These are phyloP conservation scores for human DNA, from an alignment of 2,113 vertebrate species.

Conservation along the genomic window DNA sequence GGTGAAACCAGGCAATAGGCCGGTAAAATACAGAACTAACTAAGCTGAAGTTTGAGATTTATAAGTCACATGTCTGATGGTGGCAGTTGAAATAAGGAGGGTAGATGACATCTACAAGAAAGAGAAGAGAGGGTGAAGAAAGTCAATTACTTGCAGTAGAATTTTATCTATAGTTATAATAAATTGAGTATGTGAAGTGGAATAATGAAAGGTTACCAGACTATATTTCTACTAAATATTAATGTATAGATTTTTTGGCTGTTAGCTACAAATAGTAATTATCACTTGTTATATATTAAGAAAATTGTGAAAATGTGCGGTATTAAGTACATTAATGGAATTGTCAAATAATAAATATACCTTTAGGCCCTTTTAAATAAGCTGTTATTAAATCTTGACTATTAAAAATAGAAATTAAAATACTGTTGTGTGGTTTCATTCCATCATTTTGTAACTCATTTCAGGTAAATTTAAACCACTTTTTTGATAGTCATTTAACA, in stretches of 20 bases:
- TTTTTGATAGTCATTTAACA: not conserved
- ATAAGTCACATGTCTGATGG: not conserved
- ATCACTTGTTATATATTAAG: not conserved
- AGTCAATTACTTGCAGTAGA: not conserved
- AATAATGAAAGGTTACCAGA: not conserved
- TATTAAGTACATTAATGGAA: not conserved
- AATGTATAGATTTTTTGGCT: not conserved
- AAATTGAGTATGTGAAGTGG: not conserved
- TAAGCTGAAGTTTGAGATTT: not conserved
- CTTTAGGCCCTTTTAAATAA: not conserved
- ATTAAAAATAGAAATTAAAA: not conserved
- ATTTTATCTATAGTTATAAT: not conserved
- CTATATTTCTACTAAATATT: not conserved
- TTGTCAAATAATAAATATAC: not conserved
- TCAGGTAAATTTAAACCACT: not conserved
- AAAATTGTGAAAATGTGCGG: not conserved
- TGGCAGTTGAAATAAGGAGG: not conserved
- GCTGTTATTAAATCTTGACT: not conserved
- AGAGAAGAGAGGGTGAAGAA: not conserved
- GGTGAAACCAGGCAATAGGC: not conserved
- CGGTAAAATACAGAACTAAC: not conserved
- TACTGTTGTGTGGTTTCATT: not conserved
- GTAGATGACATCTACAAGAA: not conserved
- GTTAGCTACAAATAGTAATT: not conserved
- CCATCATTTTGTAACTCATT: not conserved